Evolutionary conservation across 2,888 invertebrate genomes (phyloP).

Genomic region (Conistra vaccinii): DNA sequence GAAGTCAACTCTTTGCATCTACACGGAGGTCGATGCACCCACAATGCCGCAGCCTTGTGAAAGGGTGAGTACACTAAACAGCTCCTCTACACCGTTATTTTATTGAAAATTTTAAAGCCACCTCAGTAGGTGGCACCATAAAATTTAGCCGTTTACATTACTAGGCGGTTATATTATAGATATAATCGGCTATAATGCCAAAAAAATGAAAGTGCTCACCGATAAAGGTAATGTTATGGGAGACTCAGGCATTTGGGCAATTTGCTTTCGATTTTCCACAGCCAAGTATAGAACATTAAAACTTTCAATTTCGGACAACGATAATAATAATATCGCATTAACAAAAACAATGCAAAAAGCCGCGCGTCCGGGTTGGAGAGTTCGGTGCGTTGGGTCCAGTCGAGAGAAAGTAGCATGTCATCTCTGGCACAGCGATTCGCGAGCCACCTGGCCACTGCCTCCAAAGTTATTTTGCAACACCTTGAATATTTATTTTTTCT

Average conservation of each 20-base stretch:
- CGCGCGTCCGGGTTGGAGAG: slow-evolving; percentile 83
- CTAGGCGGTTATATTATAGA: slow-evolving; percentile 61
- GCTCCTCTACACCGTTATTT: slow-evolving; percentile 10
- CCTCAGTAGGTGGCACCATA: slow-evolving; percentile 48
- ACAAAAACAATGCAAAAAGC: slow-evolving; percentile 86
- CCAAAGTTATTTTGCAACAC: slow-evolving; percentile 78
- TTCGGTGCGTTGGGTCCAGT: slow-evolving; percentile 74
- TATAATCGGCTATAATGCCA: slow-evolving; percentile 55
- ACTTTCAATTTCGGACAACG: slow-evolving; percentile 84
- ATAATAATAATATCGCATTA: slow-evolving; percentile 84
- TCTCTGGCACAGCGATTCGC: slow-evolving; percentile 71
- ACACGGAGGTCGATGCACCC: slow-evolving; percentile 90
- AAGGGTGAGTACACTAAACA: slow-evolving; percentile 86
- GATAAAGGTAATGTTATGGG: slow-evolving; percentile 69
- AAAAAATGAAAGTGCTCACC: slow-evolving; percentile 71
- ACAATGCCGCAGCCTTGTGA: slow-evolving; percentile 85
- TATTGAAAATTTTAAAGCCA: slow-evolving; percentile 17
- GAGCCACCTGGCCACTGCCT: slow-evolving; percentile 66
- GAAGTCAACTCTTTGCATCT: slow-evolving; percentile 92
- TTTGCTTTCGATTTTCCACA: slow-evolving; percentile 84
- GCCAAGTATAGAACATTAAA: slow-evolving; percentile 79
- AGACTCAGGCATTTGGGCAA: slow-evolving; percentile 73
- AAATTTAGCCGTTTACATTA: slow-evolving; percentile 48
- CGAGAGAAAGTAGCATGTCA: slow-evolving; percentile 86
- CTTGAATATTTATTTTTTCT: slow-evolving; percentile 77